Conservation (phyloP, 2,888 invertebrate genomes). For the Lasioglossum figueresi region DNA sequence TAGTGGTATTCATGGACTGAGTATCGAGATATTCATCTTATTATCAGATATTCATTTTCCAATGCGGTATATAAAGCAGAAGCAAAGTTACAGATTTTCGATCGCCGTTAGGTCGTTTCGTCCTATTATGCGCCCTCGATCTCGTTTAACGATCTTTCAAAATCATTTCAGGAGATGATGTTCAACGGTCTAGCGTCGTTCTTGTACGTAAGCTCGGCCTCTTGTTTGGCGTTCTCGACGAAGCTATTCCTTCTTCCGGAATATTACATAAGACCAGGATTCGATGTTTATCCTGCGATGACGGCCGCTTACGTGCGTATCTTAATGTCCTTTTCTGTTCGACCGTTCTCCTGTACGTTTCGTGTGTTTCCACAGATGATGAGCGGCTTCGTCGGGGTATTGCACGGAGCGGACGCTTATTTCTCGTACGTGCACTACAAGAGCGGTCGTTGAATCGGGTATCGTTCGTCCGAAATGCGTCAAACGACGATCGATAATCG, state of each 20-base stretch:
- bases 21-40: too few relatives aligned
- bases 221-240: constrained; percentile 92
- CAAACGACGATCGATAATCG: neutral
- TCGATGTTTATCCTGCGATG: constrained; percentile 94
- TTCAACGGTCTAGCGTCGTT: constrained; percentile 92
- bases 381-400: constrained; percentile 90
- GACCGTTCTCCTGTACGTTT: neutral
- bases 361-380: constrained; percentile 87
- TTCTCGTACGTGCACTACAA: constrained; percentile 89
- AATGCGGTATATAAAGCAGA: too few relatives aligned
- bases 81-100: too few relatives aligned
- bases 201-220: constrained; percentile 91
- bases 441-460: constrained; percentile 85
- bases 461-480: neutral
- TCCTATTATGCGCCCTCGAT: too few relatives aligned
- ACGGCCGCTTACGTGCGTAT: constrained; percentile 93
- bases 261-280: constrained; percentile 90
- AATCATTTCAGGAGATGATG: constrained; percentile 89
- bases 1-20: too few relatives aligned
- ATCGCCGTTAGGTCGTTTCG: too few relatives aligned
- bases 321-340: neutral
- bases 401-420: constrained; percentile 92
- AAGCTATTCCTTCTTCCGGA: constrained; percentile 91
- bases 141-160: neutral
- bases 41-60: too few relatives aligned